Conservation (phyloP, 2,113 vertebrate genomes). For the Chionodraco myersi region DNA sequence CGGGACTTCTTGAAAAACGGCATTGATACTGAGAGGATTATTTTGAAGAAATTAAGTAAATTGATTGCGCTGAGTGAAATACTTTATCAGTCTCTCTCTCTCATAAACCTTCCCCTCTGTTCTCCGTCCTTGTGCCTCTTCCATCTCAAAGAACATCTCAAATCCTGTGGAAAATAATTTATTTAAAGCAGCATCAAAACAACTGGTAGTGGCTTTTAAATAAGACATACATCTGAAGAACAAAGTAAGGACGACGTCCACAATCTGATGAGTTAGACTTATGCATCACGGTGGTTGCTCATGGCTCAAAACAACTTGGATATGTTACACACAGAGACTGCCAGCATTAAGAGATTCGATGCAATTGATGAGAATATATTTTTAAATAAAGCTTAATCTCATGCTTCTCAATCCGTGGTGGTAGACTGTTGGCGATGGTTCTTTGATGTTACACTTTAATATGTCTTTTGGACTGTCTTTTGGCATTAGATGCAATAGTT, state of each 20-base stretch:
- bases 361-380: neutral
- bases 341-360: neutral
- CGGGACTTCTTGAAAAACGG: neutral
- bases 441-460: neutral
- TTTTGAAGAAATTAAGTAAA: neutral
- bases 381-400: too few species aligned
- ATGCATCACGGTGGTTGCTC: neutral
- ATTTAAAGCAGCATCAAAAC: conserved; percentile 1
- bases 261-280: neutral
- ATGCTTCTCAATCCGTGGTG: neutral
- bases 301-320: too few species aligned
- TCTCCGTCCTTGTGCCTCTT: neutral
- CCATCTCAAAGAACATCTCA: neutral
- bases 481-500: neutral
- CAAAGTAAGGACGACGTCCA: neutral
- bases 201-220: neutral
- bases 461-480: neutral
- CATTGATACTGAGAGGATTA: neutral
- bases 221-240: neutral
- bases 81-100: neutral
- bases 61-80: neutral
- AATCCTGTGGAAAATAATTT: neutral
- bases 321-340: neutral
- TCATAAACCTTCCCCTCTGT: neutral
- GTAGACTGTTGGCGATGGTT: neutral